phyloP scores from a whole-genome alignment of 2,888 invertebrate genomes.

The Adelognathus sp. region DNA sequence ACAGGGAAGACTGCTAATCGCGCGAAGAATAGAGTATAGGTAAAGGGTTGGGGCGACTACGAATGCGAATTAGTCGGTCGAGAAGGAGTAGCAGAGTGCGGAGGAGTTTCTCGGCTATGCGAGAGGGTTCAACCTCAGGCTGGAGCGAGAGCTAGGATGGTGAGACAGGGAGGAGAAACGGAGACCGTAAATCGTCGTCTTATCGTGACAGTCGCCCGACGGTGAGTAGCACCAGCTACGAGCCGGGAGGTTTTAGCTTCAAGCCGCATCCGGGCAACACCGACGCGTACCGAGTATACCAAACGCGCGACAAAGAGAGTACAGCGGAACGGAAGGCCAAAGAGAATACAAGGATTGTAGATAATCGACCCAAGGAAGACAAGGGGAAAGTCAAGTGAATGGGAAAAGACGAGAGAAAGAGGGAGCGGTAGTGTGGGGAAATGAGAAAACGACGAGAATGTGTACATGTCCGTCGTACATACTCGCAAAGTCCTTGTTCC shows the following conservation, averaged over 20 bases:
- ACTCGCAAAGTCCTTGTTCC: conserved; percentile 55
- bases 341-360: conserved; percentile 20
- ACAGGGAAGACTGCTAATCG: conserved; percentile 32
- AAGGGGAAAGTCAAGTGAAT: conserved; percentile 24
- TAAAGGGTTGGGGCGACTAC: conserved; percentile 31
- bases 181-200: conserved; percentile 61
- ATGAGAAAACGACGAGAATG: conserved; percentile 5
- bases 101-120: conserved; percentile 30
- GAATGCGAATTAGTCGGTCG: conserved; percentile 60
- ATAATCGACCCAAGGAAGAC: conserved; percentile 33
- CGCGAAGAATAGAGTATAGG: conserved; percentile 8
- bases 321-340: conserved; percentile 10
- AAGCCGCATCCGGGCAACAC: conserved; percentile 22
- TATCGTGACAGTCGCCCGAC: conserved; percentile 57
- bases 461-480: conserved; percentile 59
- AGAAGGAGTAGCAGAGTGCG: conserved; percentile 42
- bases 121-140: conserved; percentile 1
- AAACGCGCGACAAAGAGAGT: conserved; percentile 37
- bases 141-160: conserved; percentile 26
- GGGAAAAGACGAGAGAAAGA: neutral
- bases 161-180: conserved; percentile 45
- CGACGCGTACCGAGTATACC: conserved; percentile 22
- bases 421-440: neutral
- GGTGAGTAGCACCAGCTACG: conserved; percentile 26
- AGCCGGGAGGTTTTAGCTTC: conserved; percentile 30